Conservation (phyloP, 2,888 invertebrate genomes). For the Harpalus rubripes region DNA sequence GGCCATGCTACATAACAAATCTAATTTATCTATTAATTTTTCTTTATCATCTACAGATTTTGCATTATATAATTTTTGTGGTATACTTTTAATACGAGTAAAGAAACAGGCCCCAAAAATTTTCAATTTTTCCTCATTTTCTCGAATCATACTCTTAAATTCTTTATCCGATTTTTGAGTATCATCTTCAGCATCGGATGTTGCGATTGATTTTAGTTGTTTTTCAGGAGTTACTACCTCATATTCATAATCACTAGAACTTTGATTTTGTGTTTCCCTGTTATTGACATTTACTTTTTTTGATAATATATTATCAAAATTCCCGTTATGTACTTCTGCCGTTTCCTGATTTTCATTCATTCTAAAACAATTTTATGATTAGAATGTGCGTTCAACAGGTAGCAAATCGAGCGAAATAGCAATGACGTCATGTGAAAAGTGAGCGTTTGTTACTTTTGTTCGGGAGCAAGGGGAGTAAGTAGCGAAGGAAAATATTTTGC, state of each 20-base stretch:
- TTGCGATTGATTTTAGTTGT: background rate
- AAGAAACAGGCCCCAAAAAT: background rate
- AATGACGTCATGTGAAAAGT: no score
- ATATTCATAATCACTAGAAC: background rate
- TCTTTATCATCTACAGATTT: background rate
- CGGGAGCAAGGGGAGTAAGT: no score
- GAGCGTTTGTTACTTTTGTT: no score
- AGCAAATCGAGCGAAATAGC: no score
- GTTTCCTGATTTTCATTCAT: background rate
- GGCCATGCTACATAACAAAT: conserved; percentile 11
- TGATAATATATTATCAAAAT: background rate
- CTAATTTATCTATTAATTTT: conserved; percentile 1
- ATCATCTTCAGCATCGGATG: conserved; percentile 3
- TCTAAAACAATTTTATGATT: no score
- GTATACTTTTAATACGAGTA: background rate
- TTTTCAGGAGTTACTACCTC: background rate
- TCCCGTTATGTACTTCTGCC: background rate
- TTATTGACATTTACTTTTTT: background rate
- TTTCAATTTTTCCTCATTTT: background rate
- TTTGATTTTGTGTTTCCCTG: background rate
- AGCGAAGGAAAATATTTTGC: no score
- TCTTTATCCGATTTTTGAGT: background rate
- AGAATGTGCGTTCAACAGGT: no score
- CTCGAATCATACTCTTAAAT: background rate
- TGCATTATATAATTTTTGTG: background rate